phyloP scores from a whole-genome alignment of 1,140 invertebrate genomes.

The Zaprionus africanus region DNA sequence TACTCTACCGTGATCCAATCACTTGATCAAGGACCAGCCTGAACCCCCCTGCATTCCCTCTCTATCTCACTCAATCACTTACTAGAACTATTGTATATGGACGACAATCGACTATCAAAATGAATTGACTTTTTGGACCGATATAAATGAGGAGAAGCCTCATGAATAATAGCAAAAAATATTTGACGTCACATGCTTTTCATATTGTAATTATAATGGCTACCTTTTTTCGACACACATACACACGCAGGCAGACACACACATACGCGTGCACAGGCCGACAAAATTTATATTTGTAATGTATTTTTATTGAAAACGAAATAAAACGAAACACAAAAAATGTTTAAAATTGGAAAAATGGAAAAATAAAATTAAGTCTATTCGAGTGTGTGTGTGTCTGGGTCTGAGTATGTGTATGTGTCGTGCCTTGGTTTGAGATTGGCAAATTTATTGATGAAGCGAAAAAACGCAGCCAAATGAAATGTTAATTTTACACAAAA shows the following conservation, averaged over 20 bases:
- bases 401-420: neutral
- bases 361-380: constrained; percentile 28
- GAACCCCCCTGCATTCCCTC: neutral
- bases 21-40: too few species aligned
- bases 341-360: constrained; percentile 37
- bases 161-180: constrained; percentile 77
- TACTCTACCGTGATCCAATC: neutral
- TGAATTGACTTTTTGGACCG: constrained; percentile 4
- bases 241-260: constrained; percentile 12
- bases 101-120: constrained; percentile 74
- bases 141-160: constrained; percentile 68
- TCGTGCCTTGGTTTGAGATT: constrained; percentile 31
- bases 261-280: constrained; percentile 2
- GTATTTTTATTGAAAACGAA: constrained; percentile 74
- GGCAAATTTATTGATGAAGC: constrained; percentile 77
- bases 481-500: constrained; percentile 72
- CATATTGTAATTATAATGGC: constrained; percentile 67
- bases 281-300: constrained; percentile 75
- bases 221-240: constrained; percentile 62
- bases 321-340: constrained; percentile 39
- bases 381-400: neutral
- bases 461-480: constrained; percentile 71
- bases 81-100: constrained; percentile 60
- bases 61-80: neutral
- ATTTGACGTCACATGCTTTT: constrained; percentile 76